A percentile compares a stretch with the other conserved stretches of the same genome.
These are phyloP conservation scores for Pipistrellus pygmaeus DNA, from an alignment of 2,797 vertebrate genomes.

Conservation along the genomic window DNA sequence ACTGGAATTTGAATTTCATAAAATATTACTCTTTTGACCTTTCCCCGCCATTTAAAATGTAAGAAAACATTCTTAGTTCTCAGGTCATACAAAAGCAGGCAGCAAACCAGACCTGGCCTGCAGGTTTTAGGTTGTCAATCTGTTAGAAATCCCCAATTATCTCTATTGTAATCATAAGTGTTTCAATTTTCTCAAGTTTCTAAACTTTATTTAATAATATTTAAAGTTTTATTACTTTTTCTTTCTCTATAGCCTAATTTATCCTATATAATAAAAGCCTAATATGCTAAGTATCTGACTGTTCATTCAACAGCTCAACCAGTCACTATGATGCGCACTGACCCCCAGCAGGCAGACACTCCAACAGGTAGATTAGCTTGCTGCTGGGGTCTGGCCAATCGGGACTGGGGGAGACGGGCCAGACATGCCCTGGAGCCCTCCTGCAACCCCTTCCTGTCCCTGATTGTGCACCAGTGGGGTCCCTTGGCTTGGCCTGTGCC, in stretches of 20 bases:
- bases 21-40: not conserved
- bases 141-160: not conserved
- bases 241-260: not conserved
- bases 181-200: not conserved
- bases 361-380: too few relatives aligned
- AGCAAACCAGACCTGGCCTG: not conserved
- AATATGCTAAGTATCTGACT: too few relatives aligned
- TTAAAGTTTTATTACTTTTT: not conserved
- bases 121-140: not conserved
- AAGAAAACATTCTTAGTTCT: not conserved
- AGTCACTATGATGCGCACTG: too few relatives aligned
- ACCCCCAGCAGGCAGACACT: too few relatives aligned
- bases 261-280: not conserved
- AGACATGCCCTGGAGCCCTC: too few relatives aligned
- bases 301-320: too few relatives aligned
- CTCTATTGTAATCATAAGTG: not conserved
- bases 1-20: not conserved
- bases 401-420: too few relatives aligned
- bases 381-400: too few relatives aligned
- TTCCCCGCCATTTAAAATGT: not conserved
- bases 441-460: too few relatives aligned
- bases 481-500: too few relatives aligned
- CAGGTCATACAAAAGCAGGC: not conserved
- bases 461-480: too few relatives aligned
- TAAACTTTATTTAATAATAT: not conserved